phyloP scores from a whole-genome alignment of 2,888 invertebrate species.

The Melangyna quadrimaculata region DNA sequence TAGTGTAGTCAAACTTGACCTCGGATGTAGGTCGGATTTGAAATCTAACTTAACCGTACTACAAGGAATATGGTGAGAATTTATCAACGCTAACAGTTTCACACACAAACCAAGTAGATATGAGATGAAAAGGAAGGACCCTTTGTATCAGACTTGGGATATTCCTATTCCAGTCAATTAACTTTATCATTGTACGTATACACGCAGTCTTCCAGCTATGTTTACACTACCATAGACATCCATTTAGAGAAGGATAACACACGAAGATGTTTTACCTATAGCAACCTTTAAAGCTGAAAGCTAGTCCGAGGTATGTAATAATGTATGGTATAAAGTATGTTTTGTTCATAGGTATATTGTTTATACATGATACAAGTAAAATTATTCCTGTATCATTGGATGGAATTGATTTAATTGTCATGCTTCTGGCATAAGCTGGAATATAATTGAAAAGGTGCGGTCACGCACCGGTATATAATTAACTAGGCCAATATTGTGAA shows the following conservation, averaged over 20 bases:
- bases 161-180: slow-evolving; percentile 52
- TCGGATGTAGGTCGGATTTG: no score
- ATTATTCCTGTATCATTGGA: neutral
- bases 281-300: neutral
- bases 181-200: slow-evolving; percentile 55
- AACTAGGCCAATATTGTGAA: slow-evolving; percentile 30
- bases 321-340: neutral
- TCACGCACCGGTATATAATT: slow-evolving; percentile 54
- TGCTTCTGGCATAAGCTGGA: slow-evolving; percentile 35
- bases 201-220: slow-evolving; percentile 32
- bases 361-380: neutral
- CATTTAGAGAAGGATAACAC: slow-evolving; percentile 25
- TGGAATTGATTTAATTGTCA: slow-evolving; percentile 61
- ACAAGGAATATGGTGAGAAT: neutral
- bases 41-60: no score
- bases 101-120: neutral
- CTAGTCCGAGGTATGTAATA: neutral
- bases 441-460: slow-evolving; percentile 56
- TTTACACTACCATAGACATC: slow-evolving; percentile 51
- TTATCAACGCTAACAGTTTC: neutral
- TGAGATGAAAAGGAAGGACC: neutral
- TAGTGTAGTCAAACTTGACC: no score
- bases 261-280: slow-evolving; percentile 7
- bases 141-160: slow-evolving; percentile 12
- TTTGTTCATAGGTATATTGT: neutral